Base-by-base conservation (phyloP, 2,797 vertebrate genomes). In the Capromys pilorides region DNA sequence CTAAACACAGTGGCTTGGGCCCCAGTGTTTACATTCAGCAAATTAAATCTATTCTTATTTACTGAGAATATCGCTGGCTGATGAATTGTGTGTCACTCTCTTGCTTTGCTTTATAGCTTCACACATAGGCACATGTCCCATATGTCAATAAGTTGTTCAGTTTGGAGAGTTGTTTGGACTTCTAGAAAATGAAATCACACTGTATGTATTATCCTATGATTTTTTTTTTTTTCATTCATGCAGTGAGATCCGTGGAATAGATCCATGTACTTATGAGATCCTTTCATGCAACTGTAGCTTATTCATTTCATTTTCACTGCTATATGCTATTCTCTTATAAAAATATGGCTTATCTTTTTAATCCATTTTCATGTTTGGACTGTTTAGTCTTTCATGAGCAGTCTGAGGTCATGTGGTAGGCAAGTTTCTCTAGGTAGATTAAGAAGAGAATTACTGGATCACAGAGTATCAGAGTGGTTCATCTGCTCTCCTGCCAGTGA, bases 1-100 rank as follows among this genome's bases (percentile, higher is more conserved):
- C 98, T 99, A 99, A 99, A 98, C 98, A 99, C 98, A 98, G 98
- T 98, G 98, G 99, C 98, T 99, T 93, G 96, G 98, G 97, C 95
- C 98, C 98, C 97, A 95, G 96, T 96, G 95, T 97, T 98, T 97
- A 98, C 94, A 98, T 98, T 98, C 98, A 98, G 98, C 98, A 98
- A 98, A 97, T 98, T 98, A 97, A 98, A 98, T 97, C 98, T 98
- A 98, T 98, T 94, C 98, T 98, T 98, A 95, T 97, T 97, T 85
- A 98, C 97, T 97, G 97, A 98, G 98, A 97, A 98, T 98, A 98
- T 98, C 98, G 98, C 97, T 98, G 96, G 97, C 97, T 97, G 98
- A 57, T 57, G 28, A 67, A 33, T 31, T 45, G n/a, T 41, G 33
- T 82, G 45, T 61, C 14, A 10, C 71, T 83, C 61, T 81, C 54